These are phyloP conservation scores for Timema cristinae DNA, from an alignment of 2,888 invertebrate species.

Conservation along the genomic window DNA sequence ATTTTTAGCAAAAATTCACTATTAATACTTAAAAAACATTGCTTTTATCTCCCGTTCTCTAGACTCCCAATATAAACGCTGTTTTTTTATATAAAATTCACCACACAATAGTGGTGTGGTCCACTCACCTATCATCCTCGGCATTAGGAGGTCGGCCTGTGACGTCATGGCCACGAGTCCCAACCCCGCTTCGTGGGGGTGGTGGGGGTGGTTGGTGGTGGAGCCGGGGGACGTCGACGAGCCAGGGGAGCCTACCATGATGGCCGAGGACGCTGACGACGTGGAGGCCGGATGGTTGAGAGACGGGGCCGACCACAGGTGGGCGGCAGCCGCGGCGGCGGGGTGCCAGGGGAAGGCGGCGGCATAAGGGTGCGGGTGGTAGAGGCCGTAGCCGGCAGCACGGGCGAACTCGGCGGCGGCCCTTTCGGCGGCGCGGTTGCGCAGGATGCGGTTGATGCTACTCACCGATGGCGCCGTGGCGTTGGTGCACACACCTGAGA, in stretches of 20 bases:
- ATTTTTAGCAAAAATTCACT: too few relatives aligned
- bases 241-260: conserved; percentile 24
- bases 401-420: conserved; percentile 94
- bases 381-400: conserved; percentile 84
- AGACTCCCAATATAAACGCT: too few relatives aligned
- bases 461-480: conserved; percentile 95
- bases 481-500: conserved; percentile 87
- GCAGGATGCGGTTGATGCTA: conserved; percentile 92
- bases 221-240: conserved; percentile 35
- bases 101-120: neutral
- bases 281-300: conserved; percentile 33
- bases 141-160: conserved; percentile 32
- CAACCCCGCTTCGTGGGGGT: conserved; percentile 20
- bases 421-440: conserved; percentile 93
- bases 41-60: too few relatives aligned
- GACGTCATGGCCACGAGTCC: neutral
- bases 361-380: conserved; percentile 71
- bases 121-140: conserved; percentile 35
- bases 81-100: too few relatives aligned
- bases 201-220: conserved; percentile 27
- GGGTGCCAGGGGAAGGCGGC: conserved; percentile 54
- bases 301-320: conserved; percentile 33
- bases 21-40: too few relatives aligned
- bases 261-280: conserved; percentile 29
- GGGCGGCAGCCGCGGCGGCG: conserved; percentile 43